Evolutionary conservation across 2,113 vertebrate species (phyloP).

Genomic region (Microcebus jonahi): DNA sequence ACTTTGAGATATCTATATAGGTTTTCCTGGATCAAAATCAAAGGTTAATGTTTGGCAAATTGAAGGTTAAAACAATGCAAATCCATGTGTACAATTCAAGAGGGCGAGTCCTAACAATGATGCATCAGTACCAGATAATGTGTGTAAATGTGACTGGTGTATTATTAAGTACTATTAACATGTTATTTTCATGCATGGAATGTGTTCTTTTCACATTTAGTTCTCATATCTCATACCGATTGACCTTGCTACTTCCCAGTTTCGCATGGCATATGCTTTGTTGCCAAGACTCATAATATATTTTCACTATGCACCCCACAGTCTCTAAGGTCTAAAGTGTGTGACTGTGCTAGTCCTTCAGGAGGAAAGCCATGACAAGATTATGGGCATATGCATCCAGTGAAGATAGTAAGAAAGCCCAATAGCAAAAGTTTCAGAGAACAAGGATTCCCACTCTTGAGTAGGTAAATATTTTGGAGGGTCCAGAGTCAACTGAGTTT

Average conservation of each 20-base stretch:
- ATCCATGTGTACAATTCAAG: not conserved
- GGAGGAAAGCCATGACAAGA: not conserved
- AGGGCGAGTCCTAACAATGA: not conserved
- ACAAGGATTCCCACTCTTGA: not conserved
- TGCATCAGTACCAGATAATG: not conserved
- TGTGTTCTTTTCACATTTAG: conserved; percentile 24
- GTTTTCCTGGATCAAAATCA: conserved; percentile 33
- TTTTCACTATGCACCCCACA: not conserved
- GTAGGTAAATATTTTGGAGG: conserved; percentile 15
- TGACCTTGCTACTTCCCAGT: not conserved
- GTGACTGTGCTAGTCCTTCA: not conserved
- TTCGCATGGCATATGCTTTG: not conserved
- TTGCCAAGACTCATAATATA: not conserved
- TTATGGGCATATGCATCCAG: not conserved
- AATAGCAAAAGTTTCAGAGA: conserved; percentile 14
- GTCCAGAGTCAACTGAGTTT: not conserved
- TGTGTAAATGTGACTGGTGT: not conserved
- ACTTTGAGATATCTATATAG: conserved; percentile 1
- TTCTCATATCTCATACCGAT: not conserved
- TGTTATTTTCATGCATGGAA: not conserved
- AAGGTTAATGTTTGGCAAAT: conserved; percentile 16
- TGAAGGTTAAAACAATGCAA: conserved; percentile 27
- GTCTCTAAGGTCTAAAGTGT: not conserved
- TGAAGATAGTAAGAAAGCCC: conserved; percentile 1
- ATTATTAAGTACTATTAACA: conserved; percentile 5